phyloP scores from a whole-genome alignment of 2,113 vertebrate genomes.

The Xenopus borealis region DNA sequence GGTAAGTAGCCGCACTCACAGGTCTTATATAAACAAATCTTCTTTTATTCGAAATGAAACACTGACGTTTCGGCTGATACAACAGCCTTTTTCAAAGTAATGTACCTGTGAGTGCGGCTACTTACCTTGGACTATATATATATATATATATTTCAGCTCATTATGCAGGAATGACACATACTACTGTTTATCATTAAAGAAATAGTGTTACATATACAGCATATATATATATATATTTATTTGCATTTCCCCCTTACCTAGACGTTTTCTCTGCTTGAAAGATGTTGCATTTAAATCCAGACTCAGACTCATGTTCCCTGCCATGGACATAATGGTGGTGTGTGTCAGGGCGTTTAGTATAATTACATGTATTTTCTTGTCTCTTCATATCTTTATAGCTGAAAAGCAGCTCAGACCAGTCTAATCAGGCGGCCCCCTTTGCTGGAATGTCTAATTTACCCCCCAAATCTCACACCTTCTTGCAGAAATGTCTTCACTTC shows the following conservation, averaged over 20 bases:
- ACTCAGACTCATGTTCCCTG: slow-evolving; percentile 67
- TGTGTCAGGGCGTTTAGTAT: neutral
- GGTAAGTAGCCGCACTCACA: too few relatives aligned
- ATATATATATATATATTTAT: too few relatives aligned
- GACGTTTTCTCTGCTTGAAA: slow-evolving; percentile 75
- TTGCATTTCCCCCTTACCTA: slow-evolving; percentile 55
- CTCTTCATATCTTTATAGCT: slow-evolving; percentile 20
- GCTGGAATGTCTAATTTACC: slow-evolving; percentile 19
- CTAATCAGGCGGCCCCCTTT: slow-evolving; percentile 12
- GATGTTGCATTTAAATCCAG: slow-evolving; percentile 63
- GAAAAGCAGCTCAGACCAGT: slow-evolving; percentile 26
- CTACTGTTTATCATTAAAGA: too few relatives aligned
- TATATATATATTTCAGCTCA: too few relatives aligned
- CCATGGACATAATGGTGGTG: slow-evolving; percentile 63
- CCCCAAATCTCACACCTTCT: slow-evolving; percentile 1
- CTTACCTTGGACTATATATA: too few relatives aligned
- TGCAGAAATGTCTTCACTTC: slow-evolving; percentile 23
- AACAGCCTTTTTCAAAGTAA: too few relatives aligned
- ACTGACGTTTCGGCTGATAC: too few relatives aligned
- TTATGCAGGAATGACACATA: too few relatives aligned
- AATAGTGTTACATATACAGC: too few relatives aligned
- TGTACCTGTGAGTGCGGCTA: too few relatives aligned
- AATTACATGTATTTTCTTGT: neutral
- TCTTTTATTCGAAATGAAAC: too few relatives aligned
- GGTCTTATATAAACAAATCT: too few relatives aligned